Evolutionary conservation across 2,888 invertebrate species (phyloP), one percentile per base, ranked within the genome.

Genomic region (Halocaridina rubra): DNA sequence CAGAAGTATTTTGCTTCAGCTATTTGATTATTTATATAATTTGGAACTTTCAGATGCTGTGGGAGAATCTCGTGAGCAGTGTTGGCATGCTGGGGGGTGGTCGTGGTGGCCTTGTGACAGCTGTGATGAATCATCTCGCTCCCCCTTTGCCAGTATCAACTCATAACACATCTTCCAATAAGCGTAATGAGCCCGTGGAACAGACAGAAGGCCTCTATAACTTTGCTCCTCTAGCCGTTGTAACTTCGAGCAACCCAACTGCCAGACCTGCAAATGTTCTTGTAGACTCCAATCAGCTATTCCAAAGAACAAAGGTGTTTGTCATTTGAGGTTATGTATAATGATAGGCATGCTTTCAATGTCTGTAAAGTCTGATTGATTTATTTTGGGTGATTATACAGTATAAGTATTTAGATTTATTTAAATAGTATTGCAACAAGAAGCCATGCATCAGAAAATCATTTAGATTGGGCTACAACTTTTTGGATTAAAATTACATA

Each of bases 241-340:
- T 96, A 85, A 93, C 94, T 22, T 96, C 95, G 89, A 94, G 94
- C 89, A 96, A 95, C 91, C 95, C 96, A 1, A 96, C 96, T 3
- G 96, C 97, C 7, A 96, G 97, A 90, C 95, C 97, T 0, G 96
- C 97, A 0, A 97, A 97, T 91, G 95, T 96, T 86, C 92, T 98
- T 53, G 95, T 98, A 88, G 95, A 96, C 90, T 94, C 95, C 77
- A 93, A 94, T 0, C 95, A 96, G 0, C 95, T 96, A 2, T 95
- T 96, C 90, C 93, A 97, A 61, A 79, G 87, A 33, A 80, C 87
- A 24, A 87, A 87, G 85, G 87, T 87, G 29, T 24, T n/a, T n/a
- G n/a, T n/a, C n/a, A 69, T 69, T 16, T 69, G 46, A 10, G 46
- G 46, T 46, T n/a, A n/a, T n/a, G n/a, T n/a, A n/a, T n/a, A n/a